phyloP scores from a whole-genome alignment of 2,797 vertebrate genomes.

The Chrosomus eos region DNA sequence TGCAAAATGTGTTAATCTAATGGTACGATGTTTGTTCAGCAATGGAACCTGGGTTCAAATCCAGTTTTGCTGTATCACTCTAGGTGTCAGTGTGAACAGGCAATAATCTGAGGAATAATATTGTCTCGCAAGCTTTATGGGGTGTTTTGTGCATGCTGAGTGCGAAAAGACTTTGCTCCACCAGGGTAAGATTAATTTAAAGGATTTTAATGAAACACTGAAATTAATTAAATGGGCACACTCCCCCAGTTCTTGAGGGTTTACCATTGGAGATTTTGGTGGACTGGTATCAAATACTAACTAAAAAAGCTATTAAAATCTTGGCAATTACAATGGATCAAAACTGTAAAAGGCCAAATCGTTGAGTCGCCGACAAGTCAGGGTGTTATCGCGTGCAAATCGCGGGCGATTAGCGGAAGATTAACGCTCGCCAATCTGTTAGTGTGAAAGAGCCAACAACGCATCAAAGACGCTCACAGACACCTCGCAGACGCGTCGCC shows the following conservation, averaged over 20 bases:
- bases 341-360: constrained; percentile 29
- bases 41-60: not conserved
- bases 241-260: not conserved
- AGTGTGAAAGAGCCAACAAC: too few relatives aligned
- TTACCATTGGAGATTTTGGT: constrained; percentile 7
- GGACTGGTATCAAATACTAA: constrained; percentile 47
- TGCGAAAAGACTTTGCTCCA: not conserved
- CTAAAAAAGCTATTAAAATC: constrained; percentile 20
- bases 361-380: too few relatives aligned
- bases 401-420: too few relatives aligned
- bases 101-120: not conserved
- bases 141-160: not conserved
- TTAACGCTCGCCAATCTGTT: too few relatives aligned
- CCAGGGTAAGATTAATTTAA: not conserved
- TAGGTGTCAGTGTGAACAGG: not conserved
- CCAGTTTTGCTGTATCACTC: not conserved
- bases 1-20: not conserved
- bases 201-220: constrained; percentile 6
- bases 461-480: too few relatives aligned
- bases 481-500: too few relatives aligned
- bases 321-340: constrained; percentile 48
- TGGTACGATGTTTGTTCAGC: not conserved
- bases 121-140: not conserved
- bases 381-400: too few relatives aligned
- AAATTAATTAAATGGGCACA: constrained; percentile 8